Conservation (phyloP, 1,140 invertebrate species). For the Chymomyza costata region DNA sequence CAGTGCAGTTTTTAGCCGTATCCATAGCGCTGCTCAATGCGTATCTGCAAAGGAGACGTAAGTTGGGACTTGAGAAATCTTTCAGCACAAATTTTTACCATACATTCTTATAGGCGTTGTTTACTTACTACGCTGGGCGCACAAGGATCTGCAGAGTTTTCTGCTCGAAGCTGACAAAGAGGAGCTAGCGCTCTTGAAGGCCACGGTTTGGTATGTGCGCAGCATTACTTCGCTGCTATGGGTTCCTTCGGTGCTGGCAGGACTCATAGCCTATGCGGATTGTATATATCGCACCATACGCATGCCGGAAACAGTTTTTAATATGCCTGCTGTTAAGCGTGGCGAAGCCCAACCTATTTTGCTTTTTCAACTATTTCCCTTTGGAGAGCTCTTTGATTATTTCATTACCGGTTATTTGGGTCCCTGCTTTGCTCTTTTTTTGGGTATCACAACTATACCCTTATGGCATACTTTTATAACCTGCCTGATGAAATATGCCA, state of each 20-base stretch:
- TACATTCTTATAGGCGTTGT: conserved; percentile 35
- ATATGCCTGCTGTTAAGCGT: conserved; percentile 28
- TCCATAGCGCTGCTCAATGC: conserved; percentile 54
- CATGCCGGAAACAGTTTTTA: conserved; percentile 50
- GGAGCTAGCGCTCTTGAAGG: conserved; percentile 33
- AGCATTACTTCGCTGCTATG: conserved; percentile 48
- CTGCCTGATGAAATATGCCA: conserved; percentile 58
- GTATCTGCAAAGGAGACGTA: conserved; percentile 46
- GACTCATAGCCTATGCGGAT: conserved; percentile 48
- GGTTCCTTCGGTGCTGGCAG: conserved; percentile 52
- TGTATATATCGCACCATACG: conserved; percentile 58
- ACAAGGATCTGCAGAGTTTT: conserved; percentile 32
- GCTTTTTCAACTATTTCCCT: conserved; percentile 55
- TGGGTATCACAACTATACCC: conserved; percentile 59
- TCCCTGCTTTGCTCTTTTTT: conserved; percentile 41
- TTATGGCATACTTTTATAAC: conserved; percentile 68
- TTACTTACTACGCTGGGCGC: conserved; percentile 21
- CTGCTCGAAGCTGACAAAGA: conserved; percentile 20
- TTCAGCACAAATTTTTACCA: no score
- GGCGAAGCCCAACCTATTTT: conserved; percentile 52
- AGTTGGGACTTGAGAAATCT: conserved; percentile 12
- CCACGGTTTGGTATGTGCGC: conserved; percentile 29
- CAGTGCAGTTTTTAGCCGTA: conserved; percentile 50
- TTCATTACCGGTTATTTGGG: conserved; percentile 56
- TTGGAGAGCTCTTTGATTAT: conserved; percentile 50